Evolutionary conservation across 2,888 invertebrate species (phyloP).

Genomic region (Dasypolia templi): DNA sequence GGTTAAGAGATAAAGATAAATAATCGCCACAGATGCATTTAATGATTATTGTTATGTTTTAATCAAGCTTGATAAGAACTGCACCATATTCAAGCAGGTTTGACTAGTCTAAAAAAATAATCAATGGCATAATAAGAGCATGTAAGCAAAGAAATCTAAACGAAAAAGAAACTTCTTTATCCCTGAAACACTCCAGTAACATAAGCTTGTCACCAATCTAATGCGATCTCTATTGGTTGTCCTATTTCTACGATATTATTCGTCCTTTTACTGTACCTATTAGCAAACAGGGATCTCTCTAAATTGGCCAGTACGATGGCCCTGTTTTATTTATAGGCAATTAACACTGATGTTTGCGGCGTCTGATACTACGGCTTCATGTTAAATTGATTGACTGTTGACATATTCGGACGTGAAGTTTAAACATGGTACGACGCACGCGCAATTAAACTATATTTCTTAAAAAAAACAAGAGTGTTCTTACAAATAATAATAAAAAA

Average conservation of each 20-base stretch:
- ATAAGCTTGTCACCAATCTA: constrained; percentile 48
- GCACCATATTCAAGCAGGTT: neutral
- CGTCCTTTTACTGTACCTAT: constrained; percentile 61
- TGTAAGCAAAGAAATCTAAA: constrained; percentile 29
- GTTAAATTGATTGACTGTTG: constrained; percentile 84
- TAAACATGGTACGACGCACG: constrained; percentile 49
- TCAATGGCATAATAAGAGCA: constrained; percentile 3
- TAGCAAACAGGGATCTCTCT: constrained; percentile 66
- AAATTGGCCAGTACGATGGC: constrained; percentile 66
- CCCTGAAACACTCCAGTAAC: constrained; percentile 49
- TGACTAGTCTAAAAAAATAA: neutral
- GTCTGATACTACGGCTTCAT: constrained; percentile 72
- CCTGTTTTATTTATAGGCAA: constrained; percentile 82
- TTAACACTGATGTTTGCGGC: constrained; percentile 77
- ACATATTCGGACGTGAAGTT: constrained; percentile 75
- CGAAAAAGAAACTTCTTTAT: constrained; percentile 34
- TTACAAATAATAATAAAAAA: constrained; percentile 3
- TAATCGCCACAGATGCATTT: constrained; percentile 3
- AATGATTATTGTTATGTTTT: constrained; percentile 31
- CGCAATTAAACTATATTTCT: constrained; percentile 29
- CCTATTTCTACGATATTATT: constrained; percentile 41
- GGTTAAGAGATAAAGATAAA: constrained; percentile 35
- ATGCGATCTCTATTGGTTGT: constrained; percentile 43
- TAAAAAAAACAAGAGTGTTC: neutral
- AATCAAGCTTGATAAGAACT: constrained; percentile 11